Conservation (phyloP, 2,113 vertebrate genomes). For the Mirounga angustirostris region DNA sequence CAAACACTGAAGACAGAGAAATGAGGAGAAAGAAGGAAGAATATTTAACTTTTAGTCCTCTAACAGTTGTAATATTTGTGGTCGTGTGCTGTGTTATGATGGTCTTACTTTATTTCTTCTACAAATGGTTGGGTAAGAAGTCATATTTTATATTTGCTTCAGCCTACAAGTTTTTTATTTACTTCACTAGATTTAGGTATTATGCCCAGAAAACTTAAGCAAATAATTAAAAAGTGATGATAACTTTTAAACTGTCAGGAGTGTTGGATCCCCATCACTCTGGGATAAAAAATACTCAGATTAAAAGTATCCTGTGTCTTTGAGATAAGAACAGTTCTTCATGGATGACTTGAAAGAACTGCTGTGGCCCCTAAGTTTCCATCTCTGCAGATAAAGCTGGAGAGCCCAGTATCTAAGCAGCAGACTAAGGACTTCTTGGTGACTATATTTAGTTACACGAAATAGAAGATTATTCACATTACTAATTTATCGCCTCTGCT, state of each 20-base stretch:
- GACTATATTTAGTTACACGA: conserved; percentile 9
- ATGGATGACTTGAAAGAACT: conserved; percentile 49
- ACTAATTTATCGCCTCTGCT: not conserved
- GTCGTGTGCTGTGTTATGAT: conserved; percentile 95
- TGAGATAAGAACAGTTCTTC: conserved; percentile 32
- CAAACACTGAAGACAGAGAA: conserved; percentile 80
- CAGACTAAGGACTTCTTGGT: conserved; percentile 12
- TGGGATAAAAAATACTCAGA: not conserved
- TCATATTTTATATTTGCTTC: conserved; percentile 53
- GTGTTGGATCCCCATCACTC: conserved; percentile 9
- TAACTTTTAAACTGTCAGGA: conserved; percentile 26
- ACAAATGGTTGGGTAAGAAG: conserved; percentile 94
- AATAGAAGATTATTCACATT: conserved; percentile 28
- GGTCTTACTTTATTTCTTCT: conserved; percentile 97
- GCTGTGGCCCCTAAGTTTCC: not conserved
- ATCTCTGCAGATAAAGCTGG: not conserved
- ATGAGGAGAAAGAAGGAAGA: conserved; percentile 86
- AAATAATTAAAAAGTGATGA: conserved; percentile 28
- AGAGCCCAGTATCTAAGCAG: not conserved
- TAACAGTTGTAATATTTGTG: conserved; percentile 94
- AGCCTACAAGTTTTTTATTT: not conserved
- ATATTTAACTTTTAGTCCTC: conserved; percentile 91
- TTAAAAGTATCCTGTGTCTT: conserved; percentile 22
- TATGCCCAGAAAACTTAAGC: conserved; percentile 17
- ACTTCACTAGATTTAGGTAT: conserved; percentile 9